Conservation (phyloP, 1,140 invertebrate genomes). For the Polyergus mexicanus region DNA sequence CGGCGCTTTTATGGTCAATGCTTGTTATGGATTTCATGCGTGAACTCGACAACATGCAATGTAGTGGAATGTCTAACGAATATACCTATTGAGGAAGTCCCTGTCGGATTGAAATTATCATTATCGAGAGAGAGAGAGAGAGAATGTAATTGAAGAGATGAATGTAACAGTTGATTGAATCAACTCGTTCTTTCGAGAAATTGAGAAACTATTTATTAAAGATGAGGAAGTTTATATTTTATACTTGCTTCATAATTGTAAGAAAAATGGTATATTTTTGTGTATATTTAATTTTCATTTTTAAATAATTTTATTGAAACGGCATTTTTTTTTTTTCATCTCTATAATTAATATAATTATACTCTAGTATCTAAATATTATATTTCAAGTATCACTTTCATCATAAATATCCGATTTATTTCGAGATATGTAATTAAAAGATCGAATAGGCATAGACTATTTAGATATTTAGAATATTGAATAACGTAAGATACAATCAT, state of each 20-base stretch:
- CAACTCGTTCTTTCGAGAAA: not conserved
- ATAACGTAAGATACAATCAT: no score
- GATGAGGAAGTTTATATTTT: not conserved
- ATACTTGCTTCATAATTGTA: not conserved
- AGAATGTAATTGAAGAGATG: slow-evolving; percentile 36
- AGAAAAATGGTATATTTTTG: not conserved
- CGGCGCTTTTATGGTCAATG: slow-evolving; percentile 53
- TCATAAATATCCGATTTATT: no score
- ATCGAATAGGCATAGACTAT: no score
- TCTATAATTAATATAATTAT: no score
- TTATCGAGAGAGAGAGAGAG: not conserved
- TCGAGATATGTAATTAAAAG: no score
- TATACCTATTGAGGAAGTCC: slow-evolving; percentile 33
- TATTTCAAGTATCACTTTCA: no score
- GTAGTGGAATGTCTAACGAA: slow-evolving; percentile 17
- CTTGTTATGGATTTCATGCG: slow-evolving; percentile 59
- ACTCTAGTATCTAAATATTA: no score
- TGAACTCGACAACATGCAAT: slow-evolving; percentile 57
- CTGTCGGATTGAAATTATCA: slow-evolving; percentile 24
- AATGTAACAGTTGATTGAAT: slow-evolving; percentile 2
- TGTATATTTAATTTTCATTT: no score
- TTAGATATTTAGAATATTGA: no score
- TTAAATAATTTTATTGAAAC: no score
- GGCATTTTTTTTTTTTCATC: no score
- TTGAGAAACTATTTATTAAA: not conserved